Evolutionary conservation across 35 echinoderm and acorn worm genomes (phyloP).

Genomic region (Hemicentrotus pulcherrimus): DNA sequence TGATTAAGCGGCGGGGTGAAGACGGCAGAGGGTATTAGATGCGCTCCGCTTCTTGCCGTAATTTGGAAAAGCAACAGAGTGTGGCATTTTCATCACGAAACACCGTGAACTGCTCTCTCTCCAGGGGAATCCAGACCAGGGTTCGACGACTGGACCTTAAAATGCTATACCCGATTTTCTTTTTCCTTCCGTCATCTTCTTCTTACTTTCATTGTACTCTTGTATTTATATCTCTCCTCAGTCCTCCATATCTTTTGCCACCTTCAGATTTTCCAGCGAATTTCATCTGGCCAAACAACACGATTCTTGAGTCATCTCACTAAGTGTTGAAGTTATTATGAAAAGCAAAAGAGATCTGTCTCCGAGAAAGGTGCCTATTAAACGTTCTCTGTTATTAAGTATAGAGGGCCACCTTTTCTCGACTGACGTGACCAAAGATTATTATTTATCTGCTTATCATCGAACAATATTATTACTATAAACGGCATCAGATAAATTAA

Average conservation of each 20-base stretch:
- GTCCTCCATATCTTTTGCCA: not conserved
- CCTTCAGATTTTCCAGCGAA: constrained; percentile 28
- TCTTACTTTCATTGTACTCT: not conserved
- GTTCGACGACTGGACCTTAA: constrained; percentile 32
- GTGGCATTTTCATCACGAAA: constrained; percentile 30
- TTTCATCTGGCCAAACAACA: constrained; percentile 31
- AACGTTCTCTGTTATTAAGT: not conserved
- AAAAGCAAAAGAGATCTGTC: not conserved
- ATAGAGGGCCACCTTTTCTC: not conserved
- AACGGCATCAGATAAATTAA: no score
- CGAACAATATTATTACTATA: no score
- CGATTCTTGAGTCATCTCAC: not conserved
- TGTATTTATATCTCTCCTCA: not conserved
- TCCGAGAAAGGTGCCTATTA: not conserved
- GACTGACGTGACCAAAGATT: no score
- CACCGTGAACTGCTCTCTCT: constrained; percentile 10
- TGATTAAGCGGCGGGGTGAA: constrained; percentile 44
- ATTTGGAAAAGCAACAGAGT: constrained; percentile 47
- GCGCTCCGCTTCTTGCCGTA: constrained; percentile 42
- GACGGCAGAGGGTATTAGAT: constrained; percentile 46
- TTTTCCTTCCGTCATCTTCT: not conserved
- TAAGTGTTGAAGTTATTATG: not conserved
- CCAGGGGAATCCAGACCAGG: not conserved
- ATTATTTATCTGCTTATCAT: no score
- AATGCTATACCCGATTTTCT: not conserved